These are phyloP conservation scores for Ceryle rudis DNA, from an alignment of 2,797 vertebrate species.

Conservation along the genomic window DNA sequence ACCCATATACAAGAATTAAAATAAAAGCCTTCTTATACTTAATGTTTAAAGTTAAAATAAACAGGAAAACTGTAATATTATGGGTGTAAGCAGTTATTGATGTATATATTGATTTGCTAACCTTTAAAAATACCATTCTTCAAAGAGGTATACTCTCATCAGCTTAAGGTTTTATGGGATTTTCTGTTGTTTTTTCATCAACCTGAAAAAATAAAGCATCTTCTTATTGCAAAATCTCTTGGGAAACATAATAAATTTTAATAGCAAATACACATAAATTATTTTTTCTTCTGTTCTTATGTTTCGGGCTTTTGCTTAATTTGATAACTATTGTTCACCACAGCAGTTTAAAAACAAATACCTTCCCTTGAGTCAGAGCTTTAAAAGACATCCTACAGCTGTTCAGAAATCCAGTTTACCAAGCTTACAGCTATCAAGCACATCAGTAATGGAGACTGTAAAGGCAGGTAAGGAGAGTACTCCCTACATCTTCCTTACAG, in stretches of 20 bases:
- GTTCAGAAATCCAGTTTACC: neutral
- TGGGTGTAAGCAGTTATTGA: neutral
- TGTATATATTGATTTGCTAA: neutral
- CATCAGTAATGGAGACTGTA: neutral
- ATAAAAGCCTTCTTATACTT: neutral
- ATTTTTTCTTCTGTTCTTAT: neutral
- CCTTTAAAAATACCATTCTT: constrained; percentile 1
- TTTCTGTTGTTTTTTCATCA: neutral
- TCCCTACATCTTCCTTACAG: neutral
- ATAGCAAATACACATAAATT: neutral
- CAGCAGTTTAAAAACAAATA: neutral
- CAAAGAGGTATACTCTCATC: neutral
- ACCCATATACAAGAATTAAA: neutral
- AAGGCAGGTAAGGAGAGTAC: neutral
- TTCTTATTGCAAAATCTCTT: neutral
- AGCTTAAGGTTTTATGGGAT: neutral
- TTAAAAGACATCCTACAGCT: neutral
- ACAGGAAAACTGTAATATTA: neutral
- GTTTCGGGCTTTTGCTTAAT: neutral
- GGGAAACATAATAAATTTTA: neutral
- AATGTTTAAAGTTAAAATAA: neutral
- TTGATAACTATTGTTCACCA: neutral
- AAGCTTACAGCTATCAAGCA: rapidly evolving
- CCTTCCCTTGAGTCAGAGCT: neutral
- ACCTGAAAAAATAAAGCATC: neutral